Conservation (phyloP, 30 jellyfish, hydroid and myxozoan genomes). For the Catostylus mosaicus region DNA sequence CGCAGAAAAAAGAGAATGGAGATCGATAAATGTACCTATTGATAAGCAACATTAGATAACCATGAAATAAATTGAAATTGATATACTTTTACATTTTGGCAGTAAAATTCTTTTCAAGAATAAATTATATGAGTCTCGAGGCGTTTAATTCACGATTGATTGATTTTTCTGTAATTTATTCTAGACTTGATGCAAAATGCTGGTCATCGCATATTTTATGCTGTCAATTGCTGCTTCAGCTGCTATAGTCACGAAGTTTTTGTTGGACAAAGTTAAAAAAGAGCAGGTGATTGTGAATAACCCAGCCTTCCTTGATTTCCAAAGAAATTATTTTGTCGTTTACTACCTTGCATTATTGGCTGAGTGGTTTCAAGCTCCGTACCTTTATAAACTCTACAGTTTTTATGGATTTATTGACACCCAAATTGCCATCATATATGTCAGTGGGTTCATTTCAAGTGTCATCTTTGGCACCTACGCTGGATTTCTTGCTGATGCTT, state of each 20-base stretch:
- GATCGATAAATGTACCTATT: too few species aligned
- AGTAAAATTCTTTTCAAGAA: too few species aligned
- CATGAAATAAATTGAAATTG: too few species aligned
- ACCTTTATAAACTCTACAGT: slow-evolving; percentile 80
- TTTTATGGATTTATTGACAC: slow-evolving; percentile 95
- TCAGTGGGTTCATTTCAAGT: slow-evolving; percentile 95
- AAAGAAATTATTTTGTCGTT: slow-evolving; percentile 70
- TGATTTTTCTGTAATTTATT: too few species aligned
- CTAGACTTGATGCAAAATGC: too few species aligned
- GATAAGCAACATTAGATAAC: too few species aligned
- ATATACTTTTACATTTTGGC: too few species aligned
- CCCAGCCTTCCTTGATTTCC: slow-evolving; percentile 83
- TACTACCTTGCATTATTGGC: slow-evolving; percentile 94
- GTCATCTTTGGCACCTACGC: slow-evolving; percentile 93
- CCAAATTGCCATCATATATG: slow-evolving; percentile 92
- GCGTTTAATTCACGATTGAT: too few species aligned
- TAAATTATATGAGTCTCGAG: too few species aligned
- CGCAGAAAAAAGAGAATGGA: too few species aligned
- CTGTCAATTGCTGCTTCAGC: slow-evolving; percentile 26
- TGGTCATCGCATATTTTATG: slow-evolving; percentile 79
- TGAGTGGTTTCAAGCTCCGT: slow-evolving; percentile 99
- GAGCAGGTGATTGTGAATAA: slow-evolving; percentile 76
- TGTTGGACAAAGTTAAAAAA: slow-evolving; percentile 21
- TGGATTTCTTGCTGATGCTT: slow-evolving; percentile 82
- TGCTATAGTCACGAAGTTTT: slow-evolving; percentile 53